Evolutionary conservation across 2,888 invertebrate species (phyloP), one percentile per base, ranked within the genome.

Genomic region (Phrixothrix hirtus): DNA sequence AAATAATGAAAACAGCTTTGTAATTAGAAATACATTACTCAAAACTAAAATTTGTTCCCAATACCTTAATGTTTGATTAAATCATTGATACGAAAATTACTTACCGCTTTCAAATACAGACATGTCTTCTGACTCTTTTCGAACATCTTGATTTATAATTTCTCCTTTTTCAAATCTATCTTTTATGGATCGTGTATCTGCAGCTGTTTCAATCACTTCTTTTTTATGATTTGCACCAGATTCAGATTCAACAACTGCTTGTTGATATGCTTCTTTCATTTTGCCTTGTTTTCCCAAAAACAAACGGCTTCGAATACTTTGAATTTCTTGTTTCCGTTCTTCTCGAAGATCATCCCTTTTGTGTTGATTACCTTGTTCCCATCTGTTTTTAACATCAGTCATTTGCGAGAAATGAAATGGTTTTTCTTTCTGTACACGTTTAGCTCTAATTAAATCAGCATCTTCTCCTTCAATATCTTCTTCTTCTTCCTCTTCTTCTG

Each of bases 181-280:
- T 65, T 89, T 91, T 14, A 76, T 62, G 2, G 73, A 71, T 26
- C 71, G 68, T 1, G 75, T 74, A 63, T 75, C 75, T 0, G 85
- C 78, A 41, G 80, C 81, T 44, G 82, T 84, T n/a, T 80, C 76
- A 49, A 77, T 71, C 49, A 79, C 77, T 11, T 71, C 70, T 2
- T 81, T 81, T 46, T 81, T 73, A 25, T 84, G 81, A 36, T 80
- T 78, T 27, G 80, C 75, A 16, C 70, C 67, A 1, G 72, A 69
- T 72, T 89, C 90, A 52, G 88, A 89, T 65, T 89, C 90, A 63
- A 86, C 84, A 0, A 93, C 89, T 0, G 93, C 93, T 68, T 92
- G 92, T 69, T 94, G 93, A 71, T 94, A 94, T 82, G 91, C 86
- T 69, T 93, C 93, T 71, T 93, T 94, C 77, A 94, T 89, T 69